A percentile compares a stretch with the other conserved stretches of the same genome.
These are phyloP conservation scores for Brachionus paranguensis DNA, from an alignment of 1,140 invertebrate species.

Conservation along the genomic window DNA sequence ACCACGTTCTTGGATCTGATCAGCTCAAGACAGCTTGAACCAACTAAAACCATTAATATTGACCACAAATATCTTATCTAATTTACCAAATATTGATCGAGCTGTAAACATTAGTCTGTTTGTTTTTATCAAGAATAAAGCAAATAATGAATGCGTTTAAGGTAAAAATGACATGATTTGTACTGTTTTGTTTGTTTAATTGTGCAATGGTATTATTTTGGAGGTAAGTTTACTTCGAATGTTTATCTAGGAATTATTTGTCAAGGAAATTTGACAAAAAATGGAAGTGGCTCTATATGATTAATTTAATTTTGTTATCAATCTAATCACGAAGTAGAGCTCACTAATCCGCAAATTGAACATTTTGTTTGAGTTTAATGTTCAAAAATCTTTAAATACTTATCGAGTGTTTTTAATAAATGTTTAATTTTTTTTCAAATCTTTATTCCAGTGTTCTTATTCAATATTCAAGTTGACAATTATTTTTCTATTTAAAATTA, in stretches of 20 bases:
- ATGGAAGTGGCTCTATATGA: neutral
- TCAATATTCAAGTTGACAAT: too few relatives aligned
- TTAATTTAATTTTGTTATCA: neutral
- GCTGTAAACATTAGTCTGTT: neutral
- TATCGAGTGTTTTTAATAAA: too few relatives aligned
- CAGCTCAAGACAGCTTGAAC: neutral
- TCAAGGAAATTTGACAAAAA: neutral
- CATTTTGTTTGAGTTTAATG: neutral
- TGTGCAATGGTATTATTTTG: neutral
- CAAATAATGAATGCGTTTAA: neutral
- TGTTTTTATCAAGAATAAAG: neutral
- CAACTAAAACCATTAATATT: neutral
- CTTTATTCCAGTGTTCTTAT: too few relatives aligned
- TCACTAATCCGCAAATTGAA: neutral
- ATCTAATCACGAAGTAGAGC: neutral
- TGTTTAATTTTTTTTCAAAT: too few relatives aligned
- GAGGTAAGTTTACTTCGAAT: neutral
- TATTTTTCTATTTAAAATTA: too few relatives aligned
- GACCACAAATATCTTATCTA: slow-evolving; percentile 6
- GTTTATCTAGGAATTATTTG: neutral
- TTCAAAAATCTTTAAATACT: too few relatives aligned
- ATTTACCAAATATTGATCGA: slow-evolving; percentile 5
- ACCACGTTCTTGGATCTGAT: neutral
- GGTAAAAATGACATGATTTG: slow-evolving; percentile 18
- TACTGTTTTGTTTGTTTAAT: neutral